Conservation (phyloP, 2,888 invertebrate genomes). For the Drosophila merina region DNA sequence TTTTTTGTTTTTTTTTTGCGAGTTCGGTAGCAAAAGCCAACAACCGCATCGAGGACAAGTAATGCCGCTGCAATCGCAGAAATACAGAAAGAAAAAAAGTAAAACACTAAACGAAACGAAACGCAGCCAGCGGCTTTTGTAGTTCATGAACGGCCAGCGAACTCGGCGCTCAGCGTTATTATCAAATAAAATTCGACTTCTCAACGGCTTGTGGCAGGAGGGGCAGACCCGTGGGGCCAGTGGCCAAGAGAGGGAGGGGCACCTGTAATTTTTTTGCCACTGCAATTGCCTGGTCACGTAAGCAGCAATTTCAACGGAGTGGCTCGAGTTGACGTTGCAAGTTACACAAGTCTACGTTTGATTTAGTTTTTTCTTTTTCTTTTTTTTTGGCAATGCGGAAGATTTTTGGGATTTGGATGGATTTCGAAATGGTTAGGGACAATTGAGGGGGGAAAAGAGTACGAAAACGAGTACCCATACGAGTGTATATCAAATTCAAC, state of each 20-base stretch:
- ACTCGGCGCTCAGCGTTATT: slow-evolving; percentile 55
- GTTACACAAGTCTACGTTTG: slow-evolving; percentile 66
- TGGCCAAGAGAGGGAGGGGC: slow-evolving; percentile 2
- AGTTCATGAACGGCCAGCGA: slow-evolving; percentile 75
- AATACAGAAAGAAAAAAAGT: slow-evolving; percentile 16
- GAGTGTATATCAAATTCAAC: neutral
- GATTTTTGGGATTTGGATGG: slow-evolving; percentile 29
- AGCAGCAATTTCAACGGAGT: slow-evolving; percentile 56
- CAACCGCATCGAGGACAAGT: slow-evolving; percentile 70
- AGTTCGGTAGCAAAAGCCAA: slow-evolving; percentile 60
- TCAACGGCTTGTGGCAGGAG: slow-evolving; percentile 5
- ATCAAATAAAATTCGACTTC: slow-evolving; percentile 63
- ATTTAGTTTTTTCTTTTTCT: slow-evolving; percentile 31
- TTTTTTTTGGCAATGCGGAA: slow-evolving; percentile 51
- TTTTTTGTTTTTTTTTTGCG: slow-evolving; percentile 12
- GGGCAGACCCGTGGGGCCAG: neutral
- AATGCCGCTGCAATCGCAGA: slow-evolving; percentile 4
- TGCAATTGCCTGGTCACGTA: slow-evolving; percentile 61
- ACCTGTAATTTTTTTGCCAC: slow-evolving; percentile 11
- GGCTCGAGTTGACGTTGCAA: slow-evolving; percentile 21
- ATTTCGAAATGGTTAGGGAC: neutral
- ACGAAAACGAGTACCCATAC: neutral
- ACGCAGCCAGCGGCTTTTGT: slow-evolving; percentile 68
- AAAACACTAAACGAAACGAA: slow-evolving; percentile 35
- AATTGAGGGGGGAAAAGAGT: neutral